Conservation (phyloP, 2,888 invertebrate species). For the Trichopoda pennipes region DNA sequence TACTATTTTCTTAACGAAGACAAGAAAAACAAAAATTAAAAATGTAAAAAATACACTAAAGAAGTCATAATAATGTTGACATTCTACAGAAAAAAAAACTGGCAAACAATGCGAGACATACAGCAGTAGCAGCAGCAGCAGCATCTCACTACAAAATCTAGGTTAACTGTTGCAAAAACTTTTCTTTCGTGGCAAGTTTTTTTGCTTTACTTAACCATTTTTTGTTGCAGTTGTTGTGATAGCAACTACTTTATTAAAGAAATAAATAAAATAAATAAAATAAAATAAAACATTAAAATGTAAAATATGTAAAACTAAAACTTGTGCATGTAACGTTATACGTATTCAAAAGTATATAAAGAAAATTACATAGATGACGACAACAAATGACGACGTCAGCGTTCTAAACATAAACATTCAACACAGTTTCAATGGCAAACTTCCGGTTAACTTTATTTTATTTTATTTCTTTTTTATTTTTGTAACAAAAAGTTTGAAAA, state of each 20-base stretch:
- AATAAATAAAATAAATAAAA: constrained; percentile 7
- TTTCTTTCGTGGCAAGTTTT: constrained; percentile 42
- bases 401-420: constrained; percentile 42
- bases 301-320: constrained; percentile 45
- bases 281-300: constrained; percentile 57
- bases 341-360: constrained; percentile 18
- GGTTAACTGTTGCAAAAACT: constrained; percentile 67
- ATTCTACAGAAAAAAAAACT: constrained; percentile 36
- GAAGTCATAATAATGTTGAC: constrained; percentile 58
- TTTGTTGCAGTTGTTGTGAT: neutral
- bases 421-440: constrained; percentile 66
- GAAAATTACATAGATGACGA: constrained; percentile 23
- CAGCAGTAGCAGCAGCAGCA: constrained; percentile 24
- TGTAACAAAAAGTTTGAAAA: constrained; percentile 24
- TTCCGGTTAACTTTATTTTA: constrained; percentile 56
- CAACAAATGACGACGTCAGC: constrained; percentile 37
- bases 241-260: constrained; percentile 21
- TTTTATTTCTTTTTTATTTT: too few relatives aligned
- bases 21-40: constrained; percentile 8
- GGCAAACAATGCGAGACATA: constrained; percentile 43
- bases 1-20: constrained; percentile 50
- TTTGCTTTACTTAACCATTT: neutral
- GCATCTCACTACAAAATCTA: constrained; percentile 50
- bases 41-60: constrained; percentile 25
- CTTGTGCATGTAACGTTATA: neutral